Conservation (phyloP, 2,888 invertebrate species). For the Rhopalosiphum nymphaeae region DNA sequence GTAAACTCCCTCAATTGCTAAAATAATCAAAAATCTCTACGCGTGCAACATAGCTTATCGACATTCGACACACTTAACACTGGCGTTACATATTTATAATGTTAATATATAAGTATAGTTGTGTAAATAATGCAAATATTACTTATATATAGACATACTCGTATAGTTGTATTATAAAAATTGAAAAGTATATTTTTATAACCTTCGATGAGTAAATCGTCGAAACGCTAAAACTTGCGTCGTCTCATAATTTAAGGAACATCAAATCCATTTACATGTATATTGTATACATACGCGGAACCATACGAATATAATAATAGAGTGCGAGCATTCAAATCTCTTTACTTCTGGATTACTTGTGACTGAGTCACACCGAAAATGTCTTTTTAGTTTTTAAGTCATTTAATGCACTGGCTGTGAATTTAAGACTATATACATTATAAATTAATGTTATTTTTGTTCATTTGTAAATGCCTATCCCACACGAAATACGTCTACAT, state of each 20-base stretch:
- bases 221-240: neutral
- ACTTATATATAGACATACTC: too few species aligned
- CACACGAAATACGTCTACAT: neutral
- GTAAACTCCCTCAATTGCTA: neutral
- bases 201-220: neutral
- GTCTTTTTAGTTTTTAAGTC: neutral
- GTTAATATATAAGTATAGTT: too few species aligned
- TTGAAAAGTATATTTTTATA: neutral
- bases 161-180: neutral
- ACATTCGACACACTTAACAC: neutral
- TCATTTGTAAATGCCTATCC: neutral
- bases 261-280: neutral
- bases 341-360: neutral
- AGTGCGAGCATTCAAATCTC: constrained; percentile 42
- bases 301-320: neutral
- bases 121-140: neutral
- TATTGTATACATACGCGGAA: neutral
- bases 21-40: neutral
- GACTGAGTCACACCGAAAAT: too few species aligned
- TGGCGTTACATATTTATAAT: neutral
- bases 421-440: neutral
- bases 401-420: neutral
- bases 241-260: neutral
- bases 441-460: neutral
- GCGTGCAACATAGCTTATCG: neutral